Evolutionary conservation across 2,797 vertebrate species (phyloP).

Genomic region (Potorous gilbertii): DNA sequence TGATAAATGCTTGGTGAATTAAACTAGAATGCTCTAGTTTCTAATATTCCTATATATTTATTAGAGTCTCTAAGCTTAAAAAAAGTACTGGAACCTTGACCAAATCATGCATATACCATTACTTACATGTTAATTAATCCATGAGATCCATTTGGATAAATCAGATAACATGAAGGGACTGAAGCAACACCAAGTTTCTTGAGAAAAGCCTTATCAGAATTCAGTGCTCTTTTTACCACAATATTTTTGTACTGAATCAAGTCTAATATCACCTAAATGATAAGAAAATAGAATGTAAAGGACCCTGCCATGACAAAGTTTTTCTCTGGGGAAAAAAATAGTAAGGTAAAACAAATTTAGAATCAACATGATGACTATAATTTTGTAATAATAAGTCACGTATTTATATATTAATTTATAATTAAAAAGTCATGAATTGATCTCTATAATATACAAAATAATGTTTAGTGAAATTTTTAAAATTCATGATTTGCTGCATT

Average conservation of each 20-base stretch:
- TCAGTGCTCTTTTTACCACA: slow-evolving; percentile 86
- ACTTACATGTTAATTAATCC: slow-evolving; percentile 89
- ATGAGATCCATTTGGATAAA: slow-evolving; percentile 91
- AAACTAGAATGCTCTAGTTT: not conserved
- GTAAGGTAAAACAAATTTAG: not conserved
- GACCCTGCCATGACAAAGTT: fast-evolving
- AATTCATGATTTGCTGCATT: fast-evolving
- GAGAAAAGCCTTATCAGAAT: slow-evolving; percentile 86
- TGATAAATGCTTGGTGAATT: not conserved
- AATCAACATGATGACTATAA: not conserved
- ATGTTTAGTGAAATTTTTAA: fast-evolving
- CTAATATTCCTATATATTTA: not conserved
- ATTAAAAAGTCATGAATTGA: not conserved
- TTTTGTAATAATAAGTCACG: not conserved
- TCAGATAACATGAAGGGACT: slow-evolving; percentile 89
- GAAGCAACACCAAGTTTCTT: slow-evolving; percentile 86
- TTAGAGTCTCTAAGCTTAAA: not conserved
- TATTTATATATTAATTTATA: not conserved
- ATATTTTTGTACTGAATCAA: slow-evolving; percentile 90
- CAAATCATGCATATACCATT: not conserved
- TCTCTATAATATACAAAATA: not conserved
- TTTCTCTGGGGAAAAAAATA: not conserved
- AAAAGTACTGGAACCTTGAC: not conserved
- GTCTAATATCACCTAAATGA: slow-evolving; percentile 92
- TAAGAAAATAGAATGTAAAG: not conserved